These are phyloP conservation scores for Nesogale talazaci DNA, from an alignment of 2,113 vertebrate genomes.

Conservation along the genomic window DNA sequence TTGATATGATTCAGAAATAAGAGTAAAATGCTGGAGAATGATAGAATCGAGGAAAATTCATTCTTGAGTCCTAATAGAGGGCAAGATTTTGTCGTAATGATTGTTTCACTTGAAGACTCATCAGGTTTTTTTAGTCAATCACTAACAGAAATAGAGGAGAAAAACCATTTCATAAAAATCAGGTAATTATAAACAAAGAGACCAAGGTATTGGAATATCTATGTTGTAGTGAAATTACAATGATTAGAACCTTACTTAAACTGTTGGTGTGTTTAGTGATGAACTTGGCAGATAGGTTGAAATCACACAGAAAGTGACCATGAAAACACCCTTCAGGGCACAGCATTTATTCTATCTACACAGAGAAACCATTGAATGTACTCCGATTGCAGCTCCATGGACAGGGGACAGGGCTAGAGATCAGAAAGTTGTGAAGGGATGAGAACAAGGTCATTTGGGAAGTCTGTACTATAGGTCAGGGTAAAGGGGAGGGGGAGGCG, in stretches of 20 bases:
- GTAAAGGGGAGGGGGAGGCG: background rate
- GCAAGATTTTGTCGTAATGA: rapidly evolving
- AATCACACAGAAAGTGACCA: background rate
- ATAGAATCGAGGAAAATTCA: too few relatives aligned
- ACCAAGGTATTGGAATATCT: background rate
- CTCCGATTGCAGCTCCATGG: rapidly evolving
- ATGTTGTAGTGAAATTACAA: rapidly evolving
- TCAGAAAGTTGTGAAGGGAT: background rate
- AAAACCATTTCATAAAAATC: too few relatives aligned
- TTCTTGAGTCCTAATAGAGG: rapidly evolving
- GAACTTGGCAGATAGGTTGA: rapidly evolving
- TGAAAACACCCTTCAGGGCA: rapidly evolving
- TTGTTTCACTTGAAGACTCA: background rate
- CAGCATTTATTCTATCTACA: too few relatives aligned
- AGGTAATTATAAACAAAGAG: background rate
- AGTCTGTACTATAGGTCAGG: background rate
- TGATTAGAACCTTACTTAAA: background rate
- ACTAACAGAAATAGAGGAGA: background rate
- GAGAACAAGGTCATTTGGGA: background rate
- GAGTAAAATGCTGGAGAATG: rapidly evolving
- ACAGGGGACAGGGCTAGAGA: too few relatives aligned
- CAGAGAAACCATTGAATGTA: too few relatives aligned
- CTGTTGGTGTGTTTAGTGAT: background rate
- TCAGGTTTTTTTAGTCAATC: background rate
- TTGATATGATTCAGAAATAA: rapidly evolving